Base-by-base conservation (phyloP, 2,888 invertebrate genomes). In the Lasioglossum lativentre region DNA sequence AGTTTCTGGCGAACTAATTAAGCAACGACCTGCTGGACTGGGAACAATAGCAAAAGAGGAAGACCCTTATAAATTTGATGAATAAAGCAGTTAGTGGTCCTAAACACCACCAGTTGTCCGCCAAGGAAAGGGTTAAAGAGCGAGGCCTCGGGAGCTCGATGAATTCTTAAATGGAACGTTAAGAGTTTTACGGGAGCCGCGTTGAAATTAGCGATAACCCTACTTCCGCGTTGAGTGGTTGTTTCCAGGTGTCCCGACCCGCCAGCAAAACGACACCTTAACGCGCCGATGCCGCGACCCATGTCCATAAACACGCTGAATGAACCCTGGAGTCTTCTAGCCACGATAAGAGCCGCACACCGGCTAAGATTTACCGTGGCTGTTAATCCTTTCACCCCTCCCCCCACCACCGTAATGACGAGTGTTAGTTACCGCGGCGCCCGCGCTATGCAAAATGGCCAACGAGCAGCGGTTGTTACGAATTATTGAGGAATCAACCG, bases 151-250 rank as follows among this genome's bases (percentile, higher is more conserved):
- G 19, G 23, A 23, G 47, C 30, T 3, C 30, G 42, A 66, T 45
- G 75, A 63, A 75, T 75, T 75, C 40, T 75, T 63, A 75, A 75
- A 59, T 56, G 42, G 59, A 16, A 14, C 42, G 40, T 75, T 75
- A 75, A 75, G 30, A 75, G 30, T 75, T 75, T 75, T 45, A 59
- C 27, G 42, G 5, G 5, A 68, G 30, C 40, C 38, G 3, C 40
- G 23, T 38, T 10, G 68, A n/a, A 68, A 68, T 66, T 34, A 34
- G 38, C 38, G 68, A 40, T 40, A 63, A 23, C 63, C n/a, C 6
- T 40, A 59, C 40, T 59, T 42, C 19, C 52, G 19, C 12, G 4
- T 30, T 40, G n/a, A 75, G 27, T 40, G 40, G 68, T 68, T 68
- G 38, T 68, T 68, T 68, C 68, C 12, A 19, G 38, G 68, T 68